Evolutionary conservation across 2,113 vertebrate species (phyloP).

Genomic region (Budorcas taxicolor): DNA sequence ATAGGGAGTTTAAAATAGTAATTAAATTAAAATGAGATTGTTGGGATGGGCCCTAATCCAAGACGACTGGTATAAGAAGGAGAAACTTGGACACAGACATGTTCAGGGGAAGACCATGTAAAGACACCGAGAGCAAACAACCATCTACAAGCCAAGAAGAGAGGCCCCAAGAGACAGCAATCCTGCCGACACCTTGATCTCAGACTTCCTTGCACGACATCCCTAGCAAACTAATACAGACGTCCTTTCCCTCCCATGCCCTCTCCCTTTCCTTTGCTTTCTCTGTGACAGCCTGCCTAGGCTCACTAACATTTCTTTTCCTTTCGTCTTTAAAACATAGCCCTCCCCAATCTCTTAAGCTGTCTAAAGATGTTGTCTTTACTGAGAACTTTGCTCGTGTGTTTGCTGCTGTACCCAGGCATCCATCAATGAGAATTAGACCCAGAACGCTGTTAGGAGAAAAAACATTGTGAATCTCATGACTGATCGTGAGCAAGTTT

Average conservation of each 20-base stretch:
- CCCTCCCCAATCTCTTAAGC: background rate
- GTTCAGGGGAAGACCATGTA: background rate
- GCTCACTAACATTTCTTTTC: background rate
- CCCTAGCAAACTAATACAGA: background rate
- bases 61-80: background rate
- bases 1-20: background rate
- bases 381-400: background rate
- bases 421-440: background rate
- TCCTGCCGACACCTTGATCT: background rate
- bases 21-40: background rate
- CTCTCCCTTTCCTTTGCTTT: background rate
- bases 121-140: background rate
- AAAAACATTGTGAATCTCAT: background rate
- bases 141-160: background rate
- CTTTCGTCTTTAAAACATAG: background rate
- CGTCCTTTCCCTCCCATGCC: background rate
- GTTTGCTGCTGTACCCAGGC: background rate
- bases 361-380: background rate
- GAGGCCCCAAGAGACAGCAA: background rate
- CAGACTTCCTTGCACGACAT: background rate
- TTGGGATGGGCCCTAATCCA: background rate
- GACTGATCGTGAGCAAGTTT: background rate
- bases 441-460: background rate
- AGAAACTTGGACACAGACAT: background rate
- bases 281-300: background rate